Evolutionary conservation across 2,113 vertebrate species (phyloP).

Genomic region (Eidolon helvum): DNA sequence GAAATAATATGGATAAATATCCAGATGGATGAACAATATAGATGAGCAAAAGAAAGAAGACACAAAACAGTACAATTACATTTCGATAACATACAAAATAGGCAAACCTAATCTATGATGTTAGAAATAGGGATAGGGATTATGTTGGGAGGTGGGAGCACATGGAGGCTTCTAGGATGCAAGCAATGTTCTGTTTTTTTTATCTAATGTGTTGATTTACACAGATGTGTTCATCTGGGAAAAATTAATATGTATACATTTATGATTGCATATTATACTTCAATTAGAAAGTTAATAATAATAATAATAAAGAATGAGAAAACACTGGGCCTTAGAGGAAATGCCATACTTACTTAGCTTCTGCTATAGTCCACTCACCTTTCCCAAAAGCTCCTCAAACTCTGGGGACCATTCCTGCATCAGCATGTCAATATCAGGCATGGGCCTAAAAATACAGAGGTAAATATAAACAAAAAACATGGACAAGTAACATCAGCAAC

Average conservation of each 20-base stretch:
- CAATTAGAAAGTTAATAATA: not conserved
- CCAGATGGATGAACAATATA: not conserved
- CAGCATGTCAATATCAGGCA: constrained; percentile 94
- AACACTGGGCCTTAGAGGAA: not conserved
- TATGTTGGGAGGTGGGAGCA: not conserved
- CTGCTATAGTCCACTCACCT: constrained; percentile 78
- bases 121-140: not conserved
- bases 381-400: constrained; percentile 93
- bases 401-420: constrained; percentile 98
- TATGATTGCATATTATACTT: not conserved
- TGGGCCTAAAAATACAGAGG: constrained; percentile 80
- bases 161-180: not conserved
- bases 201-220: not conserved
- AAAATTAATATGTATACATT: not conserved
- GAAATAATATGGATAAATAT: not conserved
- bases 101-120: not conserved
- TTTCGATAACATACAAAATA: not conserved
- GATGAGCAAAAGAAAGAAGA: not conserved
- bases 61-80: not conserved
- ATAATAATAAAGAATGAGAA: not conserved
- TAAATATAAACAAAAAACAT: not conserved
- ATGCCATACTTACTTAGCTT: not conserved
- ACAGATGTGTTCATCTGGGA: not conserved
- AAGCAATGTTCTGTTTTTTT: not conserved
- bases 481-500: not conserved